Base-by-base conservation (phyloP, 2,113 vertebrate species). In the Corythaixoides concolor region DNA sequence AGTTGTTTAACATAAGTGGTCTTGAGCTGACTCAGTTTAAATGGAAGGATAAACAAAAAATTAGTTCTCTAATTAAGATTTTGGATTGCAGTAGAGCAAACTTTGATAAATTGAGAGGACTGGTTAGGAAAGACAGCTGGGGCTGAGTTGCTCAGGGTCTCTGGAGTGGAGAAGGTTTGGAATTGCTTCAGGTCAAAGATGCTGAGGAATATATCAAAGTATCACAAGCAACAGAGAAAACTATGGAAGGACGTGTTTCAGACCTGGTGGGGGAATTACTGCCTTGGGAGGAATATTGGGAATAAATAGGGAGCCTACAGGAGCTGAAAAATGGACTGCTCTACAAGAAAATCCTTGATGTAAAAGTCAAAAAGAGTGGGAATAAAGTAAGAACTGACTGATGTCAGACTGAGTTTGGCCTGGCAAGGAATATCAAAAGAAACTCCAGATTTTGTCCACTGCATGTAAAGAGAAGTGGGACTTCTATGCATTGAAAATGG, bases 1-100 rank as follows among this genome's bases (percentile, higher is more conserved):
- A 90, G 85, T 70, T 94, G 85, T 93, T 93, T 92, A 93, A 84
- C 32, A 12, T 35, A 47, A 96, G 58, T 69, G 49, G 30, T 91
- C 64, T 82, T 91, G 69, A 79, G 53, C 62, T 93, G 69, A 88
- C 66, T 82, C n/a, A 63, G 39, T 91, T 91, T 85, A 88, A 89
- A 88, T 82, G 66, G 37, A 88, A 97, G 77, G 52, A 72, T 94
- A 94, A 93, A 95, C 47, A 89, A 78, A 81, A 95, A 87, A 77
- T n/a, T 49, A 35, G 5, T 64, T 85, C 53, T 91, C 20, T 88
- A 91, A 85, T 83, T 91, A 93, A 82, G 74, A 89, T 72, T 92
- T 94, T 3, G 8, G 45, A 63, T 78, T 95, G 82, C 22, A 52
- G 27, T 58, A 74, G 62, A 68, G 30, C 30, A 69, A 88, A 82